Evolutionary conservation across 1,140 invertebrate genomes (phyloP), one percentile per base, ranked within the genome.

Genomic region (Heliconius eleuchia): DNA sequence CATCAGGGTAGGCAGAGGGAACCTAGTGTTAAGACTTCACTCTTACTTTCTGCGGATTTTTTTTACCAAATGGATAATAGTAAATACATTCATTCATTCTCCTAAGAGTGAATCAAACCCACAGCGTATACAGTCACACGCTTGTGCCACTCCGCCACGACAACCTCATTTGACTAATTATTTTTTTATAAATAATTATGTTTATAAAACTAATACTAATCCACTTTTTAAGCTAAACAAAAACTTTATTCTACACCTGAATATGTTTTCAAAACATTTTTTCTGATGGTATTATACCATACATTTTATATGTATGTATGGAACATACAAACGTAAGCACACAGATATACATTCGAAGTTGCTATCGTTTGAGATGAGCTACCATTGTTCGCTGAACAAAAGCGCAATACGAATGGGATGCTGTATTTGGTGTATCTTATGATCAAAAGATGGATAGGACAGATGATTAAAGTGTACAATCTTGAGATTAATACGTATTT

Each of bases 281-380:
- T 30, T 66, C 13, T 66, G 23, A 66, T 23, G 23, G 23, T 13
- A 66, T 23, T 9, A n/a, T 23, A 8, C 55, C 19, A 46, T 46
- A 46, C 42, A 16, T 4, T 2, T 46, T 42, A 46, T 46, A 46
- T 46, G n/a, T 23, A 23, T 23, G 55, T 57, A 57, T 9, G 23
- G 11, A 27, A 66, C 9, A 57, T 57, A 66, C 23, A 66, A 23
- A 66, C 23, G 30, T 5, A 66, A 27, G 30, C 8, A 66, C 57
- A 27, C 9, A 66, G 9, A 13, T 9, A 66, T 27, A 66, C 23
- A 66, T 30, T 66, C 57, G 23, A 66, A 27, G 57, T 66, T 30
- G 23, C 23, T 66, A 66, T 66, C 57, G 57, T 66, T 66, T 66
- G 57, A 27, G 57, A 66, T 66, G 57, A 66, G 57, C 23, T 66